phyloP scores from a whole-genome alignment of 1,140 invertebrate species.

The Pristionchus pacificus region DNA sequence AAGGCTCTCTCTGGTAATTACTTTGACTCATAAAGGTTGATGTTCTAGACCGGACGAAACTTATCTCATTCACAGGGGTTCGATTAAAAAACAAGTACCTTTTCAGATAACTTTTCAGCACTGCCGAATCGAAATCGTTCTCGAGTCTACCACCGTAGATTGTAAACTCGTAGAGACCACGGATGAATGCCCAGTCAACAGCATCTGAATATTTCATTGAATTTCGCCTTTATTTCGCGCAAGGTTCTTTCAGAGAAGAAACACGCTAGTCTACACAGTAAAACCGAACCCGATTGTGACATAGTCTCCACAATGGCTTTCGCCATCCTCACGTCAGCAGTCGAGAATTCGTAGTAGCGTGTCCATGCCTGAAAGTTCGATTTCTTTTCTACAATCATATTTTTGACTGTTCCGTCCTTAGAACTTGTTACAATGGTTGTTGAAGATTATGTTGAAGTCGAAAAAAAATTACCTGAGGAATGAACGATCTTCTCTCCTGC shows the following conservation, averaged over 20 bases:
- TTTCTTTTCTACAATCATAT: too few species aligned
- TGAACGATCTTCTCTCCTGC: slow-evolving; percentile 79
- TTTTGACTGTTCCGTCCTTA: not conserved
- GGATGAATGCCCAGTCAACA: slow-evolving; percentile 73
- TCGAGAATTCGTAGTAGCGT: slow-evolving; percentile 83
- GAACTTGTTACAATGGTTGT: too few species aligned
- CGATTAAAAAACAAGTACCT: slow-evolving; percentile 59
- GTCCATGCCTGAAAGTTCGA: slow-evolving; percentile 70
- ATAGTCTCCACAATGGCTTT: slow-evolving; percentile 67
- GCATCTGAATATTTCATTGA: too few species aligned
- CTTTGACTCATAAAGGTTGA: too few species aligned
- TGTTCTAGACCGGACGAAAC: slow-evolving; percentile 9
- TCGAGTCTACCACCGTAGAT: slow-evolving; percentile 84
- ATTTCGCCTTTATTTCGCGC: too few species aligned
- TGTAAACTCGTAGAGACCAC: slow-evolving; percentile 74
- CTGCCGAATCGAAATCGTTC: slow-evolving; percentile 72
- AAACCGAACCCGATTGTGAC: slow-evolving; percentile 11
- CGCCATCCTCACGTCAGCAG: slow-evolving; percentile 75
- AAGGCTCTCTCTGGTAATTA: too few species aligned
- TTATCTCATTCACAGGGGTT: slow-evolving; percentile 12
- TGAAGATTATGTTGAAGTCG: too few species aligned
- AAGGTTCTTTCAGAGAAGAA: too few species aligned
- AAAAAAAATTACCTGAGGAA: slow-evolving; percentile 65
- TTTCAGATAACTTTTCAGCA: slow-evolving; percentile 72
- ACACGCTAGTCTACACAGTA: too few species aligned